Percentiles rank a stretch among this genome's conserved stretches.
Conservation (phyloP, 37 sponge, comb jelly and placozoan genomes). For the Diacarnus erythraeanus region DNA sequence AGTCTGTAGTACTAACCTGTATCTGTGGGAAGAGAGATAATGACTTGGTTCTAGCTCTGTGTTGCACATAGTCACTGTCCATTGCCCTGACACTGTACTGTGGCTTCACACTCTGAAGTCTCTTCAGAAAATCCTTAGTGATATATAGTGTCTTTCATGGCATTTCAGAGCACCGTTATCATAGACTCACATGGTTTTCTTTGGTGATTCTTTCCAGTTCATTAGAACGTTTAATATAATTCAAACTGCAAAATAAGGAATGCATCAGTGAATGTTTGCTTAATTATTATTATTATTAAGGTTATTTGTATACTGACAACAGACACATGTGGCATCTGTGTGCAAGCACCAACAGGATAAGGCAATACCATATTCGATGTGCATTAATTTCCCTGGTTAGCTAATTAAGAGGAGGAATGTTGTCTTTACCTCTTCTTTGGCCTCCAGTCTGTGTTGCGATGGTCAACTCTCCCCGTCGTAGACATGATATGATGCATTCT, state of each 20-base stretch:
- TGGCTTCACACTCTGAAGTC: slow-evolving; percentile 52
- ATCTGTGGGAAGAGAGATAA: slow-evolving; percentile 50
- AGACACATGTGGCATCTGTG: too few species aligned
- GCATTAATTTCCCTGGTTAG: too few species aligned
- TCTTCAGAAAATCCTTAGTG: slow-evolving; percentile 43
- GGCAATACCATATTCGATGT: too few species aligned
- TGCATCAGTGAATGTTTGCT: too few species aligned
- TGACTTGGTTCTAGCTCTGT: slow-evolving; percentile 12
- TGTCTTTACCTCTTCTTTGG: slow-evolving; percentile 68
- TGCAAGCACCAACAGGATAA: too few species aligned
- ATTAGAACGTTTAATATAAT: slow-evolving; percentile 40
- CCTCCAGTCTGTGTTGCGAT: slow-evolving; percentile 65
- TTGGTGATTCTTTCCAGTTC: slow-evolving; percentile 35
- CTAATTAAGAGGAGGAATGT: not conserved
- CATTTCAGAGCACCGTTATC: not conserved
- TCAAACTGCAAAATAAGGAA: slow-evolving; percentile 34
- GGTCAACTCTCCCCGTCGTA: slow-evolving; percentile 80
- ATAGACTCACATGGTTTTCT: slow-evolving; percentile 49
- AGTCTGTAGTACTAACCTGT: not conserved
- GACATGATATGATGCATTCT: slow-evolving; percentile 80
- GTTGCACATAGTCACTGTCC: slow-evolving; percentile 60
- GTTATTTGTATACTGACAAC: too few species aligned
- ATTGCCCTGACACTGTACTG: slow-evolving; percentile 48
- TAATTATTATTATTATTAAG: too few species aligned
- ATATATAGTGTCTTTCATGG: too few species aligned